These are phyloP conservation scores for Myrmophylax atrothorax DNA, from an alignment of 2,113 vertebrate genomes.

Conservation along the genomic window DNA sequence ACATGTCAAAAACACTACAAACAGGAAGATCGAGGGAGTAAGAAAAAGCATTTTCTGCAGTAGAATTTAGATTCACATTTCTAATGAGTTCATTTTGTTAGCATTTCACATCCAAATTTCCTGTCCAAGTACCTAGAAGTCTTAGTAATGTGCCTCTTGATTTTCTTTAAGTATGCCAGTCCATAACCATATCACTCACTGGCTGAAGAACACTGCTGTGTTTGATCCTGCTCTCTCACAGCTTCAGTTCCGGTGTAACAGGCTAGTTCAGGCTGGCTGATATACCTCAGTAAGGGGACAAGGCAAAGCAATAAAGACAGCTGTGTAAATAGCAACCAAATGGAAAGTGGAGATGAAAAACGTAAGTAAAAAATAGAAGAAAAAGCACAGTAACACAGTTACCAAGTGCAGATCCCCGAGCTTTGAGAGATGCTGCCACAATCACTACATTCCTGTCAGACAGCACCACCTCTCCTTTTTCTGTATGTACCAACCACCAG, in stretches of 20 bases:
- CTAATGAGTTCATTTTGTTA: neutral
- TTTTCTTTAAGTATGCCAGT: neutral
- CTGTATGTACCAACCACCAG: accelerated
- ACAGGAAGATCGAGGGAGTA: neutral
- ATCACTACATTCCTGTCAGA: neutral
- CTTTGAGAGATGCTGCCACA: neutral
- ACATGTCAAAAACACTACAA: neutral
- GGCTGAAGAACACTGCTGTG: neutral
- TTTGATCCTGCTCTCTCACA: neutral
- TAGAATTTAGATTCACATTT: neutral
- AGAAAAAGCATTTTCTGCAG: neutral
- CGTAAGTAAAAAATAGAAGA: neutral
- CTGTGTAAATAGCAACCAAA: neutral
- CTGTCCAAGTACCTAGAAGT: neutral
- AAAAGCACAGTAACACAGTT: neutral
- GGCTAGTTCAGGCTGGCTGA: neutral
- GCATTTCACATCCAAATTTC: neutral
- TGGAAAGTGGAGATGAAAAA: neutral
- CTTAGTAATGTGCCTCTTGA: neutral
- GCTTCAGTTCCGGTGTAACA: neutral
- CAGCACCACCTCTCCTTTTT: neutral
- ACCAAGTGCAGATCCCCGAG: neutral
- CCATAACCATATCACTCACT: neutral
- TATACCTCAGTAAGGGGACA: neutral
- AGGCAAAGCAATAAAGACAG: neutral